Conservation (phyloP, 2,113 vertebrate species). For the Helogale parvula region DNA sequence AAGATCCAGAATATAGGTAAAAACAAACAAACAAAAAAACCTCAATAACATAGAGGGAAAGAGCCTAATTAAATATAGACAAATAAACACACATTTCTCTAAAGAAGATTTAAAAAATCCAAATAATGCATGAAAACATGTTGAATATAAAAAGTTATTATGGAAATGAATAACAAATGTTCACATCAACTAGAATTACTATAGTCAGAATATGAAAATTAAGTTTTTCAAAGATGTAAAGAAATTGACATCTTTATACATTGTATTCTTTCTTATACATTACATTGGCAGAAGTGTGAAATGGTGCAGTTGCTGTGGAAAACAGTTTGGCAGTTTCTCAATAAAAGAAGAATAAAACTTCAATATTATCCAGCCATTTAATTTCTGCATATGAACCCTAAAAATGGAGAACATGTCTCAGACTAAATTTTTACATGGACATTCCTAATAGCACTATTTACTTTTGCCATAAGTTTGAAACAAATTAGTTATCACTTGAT, state of each 20-base stretch:
- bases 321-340: background rate
- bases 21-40: background rate
- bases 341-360: background rate
- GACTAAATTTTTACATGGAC: background rate
- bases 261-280: no score
- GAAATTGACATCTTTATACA: background rate
- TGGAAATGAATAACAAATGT: background rate
- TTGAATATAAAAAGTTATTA: background rate
- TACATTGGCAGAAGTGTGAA: background rate
- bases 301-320: background rate
- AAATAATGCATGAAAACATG: background rate
- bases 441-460: background rate
- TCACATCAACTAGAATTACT: background rate
- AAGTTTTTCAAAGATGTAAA: background rate
- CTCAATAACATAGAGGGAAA: background rate
- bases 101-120: background rate
- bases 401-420: background rate
- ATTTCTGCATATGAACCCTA: background rate
- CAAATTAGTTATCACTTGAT: background rate
- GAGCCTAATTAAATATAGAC: background rate
- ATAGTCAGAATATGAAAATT: background rate
- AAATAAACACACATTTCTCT: background rate
- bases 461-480: background rate
- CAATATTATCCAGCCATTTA: background rate
- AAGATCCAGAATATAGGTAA: background rate